Conservation (phyloP, 2,113 vertebrate genomes). For the Lophochroa leadbeateri region DNA sequence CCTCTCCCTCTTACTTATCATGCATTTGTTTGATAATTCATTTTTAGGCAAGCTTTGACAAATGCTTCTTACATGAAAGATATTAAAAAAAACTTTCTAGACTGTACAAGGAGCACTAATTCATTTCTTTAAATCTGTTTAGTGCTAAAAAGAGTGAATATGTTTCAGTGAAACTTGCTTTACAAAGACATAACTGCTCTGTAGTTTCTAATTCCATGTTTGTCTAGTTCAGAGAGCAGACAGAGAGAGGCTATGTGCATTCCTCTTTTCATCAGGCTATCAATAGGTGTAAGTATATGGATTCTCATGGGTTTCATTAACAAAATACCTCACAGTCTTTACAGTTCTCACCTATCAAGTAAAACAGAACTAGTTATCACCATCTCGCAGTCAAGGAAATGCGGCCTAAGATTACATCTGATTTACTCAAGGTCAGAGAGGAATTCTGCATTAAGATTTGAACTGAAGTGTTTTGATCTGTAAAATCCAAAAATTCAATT, state of each 20-base stretch:
- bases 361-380: background rate
- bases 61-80: background rate
- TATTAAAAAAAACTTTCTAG: background rate
- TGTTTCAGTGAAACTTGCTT: background rate
- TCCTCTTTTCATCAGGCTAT: background rate
- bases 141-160: background rate
- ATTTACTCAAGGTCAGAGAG: constrained; percentile 29
- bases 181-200: background rate
- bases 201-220: background rate
- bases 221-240: background rate
- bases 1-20: background rate
- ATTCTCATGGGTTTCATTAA: background rate
- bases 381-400: background rate
- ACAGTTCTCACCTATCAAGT: background rate
- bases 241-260: background rate
- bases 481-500: background rate
- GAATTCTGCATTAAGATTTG: background rate
- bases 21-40: background rate
- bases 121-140: background rate
- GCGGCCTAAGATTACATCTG: background rate
- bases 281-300: background rate
- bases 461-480: background rate
- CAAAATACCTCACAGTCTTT: background rate
- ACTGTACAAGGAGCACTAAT: background rate
- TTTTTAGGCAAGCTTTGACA: background rate